Conservation (phyloP, 1,140 invertebrate genomes). For the Zaprionus inermis region DNA sequence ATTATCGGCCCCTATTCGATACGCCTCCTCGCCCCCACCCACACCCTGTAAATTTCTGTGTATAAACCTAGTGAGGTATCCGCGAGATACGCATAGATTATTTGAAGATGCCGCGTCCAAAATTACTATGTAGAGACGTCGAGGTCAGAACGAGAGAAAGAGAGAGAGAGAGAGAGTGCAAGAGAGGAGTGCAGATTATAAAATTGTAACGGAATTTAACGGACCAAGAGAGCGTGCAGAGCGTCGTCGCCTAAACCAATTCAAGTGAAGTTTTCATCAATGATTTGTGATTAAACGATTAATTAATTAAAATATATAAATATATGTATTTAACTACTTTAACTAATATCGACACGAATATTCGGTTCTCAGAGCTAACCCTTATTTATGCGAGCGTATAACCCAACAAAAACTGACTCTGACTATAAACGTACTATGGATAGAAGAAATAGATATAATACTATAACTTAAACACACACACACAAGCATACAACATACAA, state of each 20-base stretch:
- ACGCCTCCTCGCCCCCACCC: conserved; percentile 13
- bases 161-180: not conserved
- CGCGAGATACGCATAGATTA: conserved; percentile 57
- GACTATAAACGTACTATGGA: conserved; percentile 77
- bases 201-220: conserved; percentile 79
- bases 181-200: conserved; percentile 54
- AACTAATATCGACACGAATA: conserved; percentile 41
- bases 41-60: conserved; percentile 75
- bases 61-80: conserved; percentile 66
- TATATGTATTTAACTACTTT: conserved; percentile 8
- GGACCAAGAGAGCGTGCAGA: conserved; percentile 81
- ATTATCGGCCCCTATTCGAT: conserved; percentile 35
- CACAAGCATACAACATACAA: conserved; percentile 29
- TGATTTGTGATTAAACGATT: conserved; percentile 83
- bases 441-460: conserved; percentile 47
- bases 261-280: conserved; percentile 82
- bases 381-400: conserved; percentile 67
- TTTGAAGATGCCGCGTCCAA: conserved; percentile 64
- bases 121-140: conserved; percentile 36
- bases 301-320: conserved; percentile 61
- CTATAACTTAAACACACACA: not conserved
- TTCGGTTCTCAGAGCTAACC: conserved; percentile 72
- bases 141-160: conserved; percentile 8
- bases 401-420: conserved; percentile 76
- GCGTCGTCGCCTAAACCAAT: conserved; percentile 78